A percentile compares a stretch with the other conserved stretches of the same genome.
phyloP scores from a whole-genome alignment of 2,797 vertebrate genomes.

The Limnodromus scolopaceus region DNA sequence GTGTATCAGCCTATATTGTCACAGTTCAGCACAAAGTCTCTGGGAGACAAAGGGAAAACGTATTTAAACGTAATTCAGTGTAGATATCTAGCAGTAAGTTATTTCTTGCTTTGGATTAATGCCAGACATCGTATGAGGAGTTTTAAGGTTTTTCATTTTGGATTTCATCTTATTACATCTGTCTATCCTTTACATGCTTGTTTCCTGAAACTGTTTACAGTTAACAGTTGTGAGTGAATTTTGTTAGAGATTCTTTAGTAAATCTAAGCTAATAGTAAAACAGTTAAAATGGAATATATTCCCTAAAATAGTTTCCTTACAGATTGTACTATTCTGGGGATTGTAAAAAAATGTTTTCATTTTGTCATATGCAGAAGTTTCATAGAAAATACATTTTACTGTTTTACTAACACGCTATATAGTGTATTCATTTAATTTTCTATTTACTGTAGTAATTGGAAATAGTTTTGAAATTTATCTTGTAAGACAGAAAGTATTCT shows the following conservation, averaged over 20 bases:
- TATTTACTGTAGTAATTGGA: neutral
- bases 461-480: neutral
- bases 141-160: neutral
- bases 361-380: neutral
- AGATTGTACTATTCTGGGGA: neutral
- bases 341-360: neutral
- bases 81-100: neutral
- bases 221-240: neutral
- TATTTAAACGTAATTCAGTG: neutral
- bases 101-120: neutral
- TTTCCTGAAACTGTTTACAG: neutral
- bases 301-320: neutral
- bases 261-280: neutral
- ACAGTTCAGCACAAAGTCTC: neutral
- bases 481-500: neutral
- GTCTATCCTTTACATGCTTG: neutral
- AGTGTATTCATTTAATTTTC: neutral
- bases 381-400: neutral
- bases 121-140: neutral
- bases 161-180: neutral
- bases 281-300: neutral
- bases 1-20: neutral
- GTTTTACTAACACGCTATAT: neutral
- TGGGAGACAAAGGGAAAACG: neutral
- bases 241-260: neutral